Evolutionary conservation across 2,888 invertebrate species (phyloP).

Genomic region (Lasioglossum leucozonium): DNA sequence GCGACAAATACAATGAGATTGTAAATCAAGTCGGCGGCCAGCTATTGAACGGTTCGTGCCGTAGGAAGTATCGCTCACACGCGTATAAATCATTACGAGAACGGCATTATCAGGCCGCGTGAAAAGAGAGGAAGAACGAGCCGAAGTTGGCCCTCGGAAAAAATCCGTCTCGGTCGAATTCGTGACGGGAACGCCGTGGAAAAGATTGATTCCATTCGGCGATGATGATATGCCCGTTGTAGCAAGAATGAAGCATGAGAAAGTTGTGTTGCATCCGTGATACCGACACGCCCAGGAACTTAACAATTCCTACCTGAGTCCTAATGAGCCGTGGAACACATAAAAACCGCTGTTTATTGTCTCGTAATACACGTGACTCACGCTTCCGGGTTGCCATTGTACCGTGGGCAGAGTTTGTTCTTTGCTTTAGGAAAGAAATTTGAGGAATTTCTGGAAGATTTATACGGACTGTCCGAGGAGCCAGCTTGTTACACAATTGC

Average conservation of each 20-base stretch:
- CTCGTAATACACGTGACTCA: conserved; percentile 17
- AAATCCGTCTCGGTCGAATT: not conserved
- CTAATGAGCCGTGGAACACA: conserved; percentile 9
- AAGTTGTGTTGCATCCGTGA: conserved; percentile 21
- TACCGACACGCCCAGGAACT: conserved; percentile 38
- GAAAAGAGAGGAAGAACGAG: not conserved
- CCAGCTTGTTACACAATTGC: not conserved
- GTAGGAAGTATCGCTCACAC: conserved; percentile 28
- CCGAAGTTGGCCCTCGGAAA: not conserved
- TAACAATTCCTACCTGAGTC: conserved; percentile 13
- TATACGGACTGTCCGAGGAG: not conserved
- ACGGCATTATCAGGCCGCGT: not conserved
- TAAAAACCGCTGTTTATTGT: conserved; percentile 6
- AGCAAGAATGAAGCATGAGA: conserved; percentile 15
- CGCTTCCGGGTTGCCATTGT: conserved; percentile 28
- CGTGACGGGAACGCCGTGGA: not conserved
- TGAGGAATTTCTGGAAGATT: not conserved
- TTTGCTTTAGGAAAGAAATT: not conserved
- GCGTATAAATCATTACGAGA: conserved; percentile 34
- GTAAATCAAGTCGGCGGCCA: conserved; percentile 40
- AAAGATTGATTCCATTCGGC: conserved; percentile 18
- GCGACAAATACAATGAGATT: conserved; percentile 48
- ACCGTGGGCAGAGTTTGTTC: not conserved
- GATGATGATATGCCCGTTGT: not conserved
- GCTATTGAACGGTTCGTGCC: conserved; percentile 37